Conservation (phyloP, 2,797 vertebrate genomes). For the Phylloscopus collybita region DNA sequence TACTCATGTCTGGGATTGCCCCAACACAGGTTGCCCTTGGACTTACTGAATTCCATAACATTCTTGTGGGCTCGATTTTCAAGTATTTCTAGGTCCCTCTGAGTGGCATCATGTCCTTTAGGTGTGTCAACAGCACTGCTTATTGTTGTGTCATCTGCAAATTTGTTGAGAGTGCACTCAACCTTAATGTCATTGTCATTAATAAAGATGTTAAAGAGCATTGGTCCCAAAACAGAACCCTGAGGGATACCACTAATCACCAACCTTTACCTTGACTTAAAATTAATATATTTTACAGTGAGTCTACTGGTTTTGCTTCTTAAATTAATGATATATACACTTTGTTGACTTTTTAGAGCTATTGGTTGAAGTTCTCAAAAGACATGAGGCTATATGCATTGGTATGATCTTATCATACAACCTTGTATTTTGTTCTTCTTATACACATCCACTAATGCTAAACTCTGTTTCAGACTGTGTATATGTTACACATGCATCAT, state of each 20-base stretch:
- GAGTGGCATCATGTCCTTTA: background rate
- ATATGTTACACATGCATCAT: background rate
- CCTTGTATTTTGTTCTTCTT: background rate
- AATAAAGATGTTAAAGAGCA: background rate
- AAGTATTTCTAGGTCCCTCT: background rate
- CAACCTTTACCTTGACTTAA: background rate
- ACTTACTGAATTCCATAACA: background rate
- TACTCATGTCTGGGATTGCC: background rate
- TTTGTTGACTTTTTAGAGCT: background rate
- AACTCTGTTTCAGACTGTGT: background rate
- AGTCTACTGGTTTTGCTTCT: background rate
- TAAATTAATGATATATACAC: background rate
- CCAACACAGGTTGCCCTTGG: background rate
- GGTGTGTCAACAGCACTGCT: background rate
- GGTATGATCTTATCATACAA: background rate
- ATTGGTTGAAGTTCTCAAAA: background rate
- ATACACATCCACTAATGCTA: background rate
- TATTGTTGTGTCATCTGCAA: background rate
- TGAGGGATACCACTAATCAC: background rate
- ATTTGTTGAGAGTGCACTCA: background rate
- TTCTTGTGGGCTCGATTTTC: background rate
- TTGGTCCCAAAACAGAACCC: background rate
- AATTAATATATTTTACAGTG: background rate
- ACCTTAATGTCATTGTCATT: background rate
- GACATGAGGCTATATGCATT: background rate